A percentile compares a stretch with the other conserved stretches of the same genome.
These are phyloP conservation scores for Xyliphius kryptos DNA, from an alignment of 2,113 vertebrate genomes.

Conservation along the genomic window DNA sequence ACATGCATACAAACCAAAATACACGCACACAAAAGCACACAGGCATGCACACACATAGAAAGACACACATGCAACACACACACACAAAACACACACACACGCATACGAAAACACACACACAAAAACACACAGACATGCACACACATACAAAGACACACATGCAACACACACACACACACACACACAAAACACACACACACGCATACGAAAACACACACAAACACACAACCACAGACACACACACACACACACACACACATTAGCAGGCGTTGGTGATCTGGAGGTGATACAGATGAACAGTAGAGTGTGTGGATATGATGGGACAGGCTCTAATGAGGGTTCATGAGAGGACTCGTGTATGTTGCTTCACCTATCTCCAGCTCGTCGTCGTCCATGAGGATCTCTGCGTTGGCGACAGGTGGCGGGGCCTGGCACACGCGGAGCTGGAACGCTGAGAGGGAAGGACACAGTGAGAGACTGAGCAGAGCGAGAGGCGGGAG, in stretches of 20 bases:
- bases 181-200: constrained; percentile 26
- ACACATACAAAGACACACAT: too few relatives aligned
- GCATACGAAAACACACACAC: constrained; percentile 17
- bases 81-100: constrained; percentile 20
- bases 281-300: too few relatives aligned
- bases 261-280: too few relatives aligned
- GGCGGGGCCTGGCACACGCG: constrained; percentile 83
- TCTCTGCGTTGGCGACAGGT: constrained; percentile 80
- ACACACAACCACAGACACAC: constrained; percentile 22
- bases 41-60: constrained; percentile 24
- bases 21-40: constrained; percentile 17
- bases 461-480: constrained; percentile 8
- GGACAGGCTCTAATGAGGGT: too few relatives aligned
- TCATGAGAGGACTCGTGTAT: neutral
- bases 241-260: constrained; percentile 10
- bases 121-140: constrained; percentile 22
- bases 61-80: constrained; percentile 24
- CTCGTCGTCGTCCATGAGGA: constrained; percentile 84
- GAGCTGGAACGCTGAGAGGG: constrained; percentile 80
- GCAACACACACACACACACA: constrained; percentile 24
- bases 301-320: too few relatives aligned
- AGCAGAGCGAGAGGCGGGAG: constrained; percentile 13
- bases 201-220: constrained; percentile 14
- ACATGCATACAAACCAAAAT: too few relatives aligned
- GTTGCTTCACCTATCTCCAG: constrained; percentile 85